Evolutionary conservation across 2,888 invertebrate genomes (phyloP).

Genomic region (Drosophila falleni): DNA sequence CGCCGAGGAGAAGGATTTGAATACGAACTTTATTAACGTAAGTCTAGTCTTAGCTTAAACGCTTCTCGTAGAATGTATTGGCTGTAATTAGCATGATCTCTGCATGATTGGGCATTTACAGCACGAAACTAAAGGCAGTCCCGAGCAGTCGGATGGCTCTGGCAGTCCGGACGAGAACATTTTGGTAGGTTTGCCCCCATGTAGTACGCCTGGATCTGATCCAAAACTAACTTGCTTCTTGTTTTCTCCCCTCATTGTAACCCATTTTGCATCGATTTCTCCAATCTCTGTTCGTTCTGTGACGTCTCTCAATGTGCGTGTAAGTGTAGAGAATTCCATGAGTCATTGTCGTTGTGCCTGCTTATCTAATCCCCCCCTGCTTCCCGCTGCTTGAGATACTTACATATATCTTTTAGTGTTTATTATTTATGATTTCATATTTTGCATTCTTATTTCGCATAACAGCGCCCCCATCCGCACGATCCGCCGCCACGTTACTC

Average conservation of each 20-base stretch:
- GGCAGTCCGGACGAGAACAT: slow-evolving; percentile 90
- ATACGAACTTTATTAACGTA: slow-evolving; percentile 86
- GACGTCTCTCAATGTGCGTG: slow-evolving; percentile 60
- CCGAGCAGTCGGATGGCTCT: slow-evolving; percentile 87
- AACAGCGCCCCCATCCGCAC: slow-evolving; percentile 76
- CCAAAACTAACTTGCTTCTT: slow-evolving; percentile 65
- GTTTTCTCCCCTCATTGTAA: slow-evolving; percentile 44
- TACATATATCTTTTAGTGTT: slow-evolving; percentile 21
- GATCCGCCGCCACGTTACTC: slow-evolving; percentile 85
- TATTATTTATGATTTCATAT: slow-evolving; percentile 38
- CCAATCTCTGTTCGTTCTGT: slow-evolving; percentile 33
- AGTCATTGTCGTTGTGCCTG: slow-evolving; percentile 51
- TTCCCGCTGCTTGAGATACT: slow-evolving; percentile 10
- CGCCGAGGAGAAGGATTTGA: slow-evolving; percentile 87
- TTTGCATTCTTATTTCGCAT: slow-evolving; percentile 47
- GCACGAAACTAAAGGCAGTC: slow-evolving; percentile 88
- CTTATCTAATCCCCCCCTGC: slow-evolving; percentile 23
- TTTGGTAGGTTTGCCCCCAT: slow-evolving; percentile 87
- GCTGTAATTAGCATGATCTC: slow-evolving; percentile 58
- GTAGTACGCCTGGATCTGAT: slow-evolving; percentile 28
- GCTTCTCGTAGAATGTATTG: slow-evolving; percentile 13
- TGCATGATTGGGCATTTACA: slow-evolving; percentile 80
- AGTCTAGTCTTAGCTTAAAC: slow-evolving; percentile 78
- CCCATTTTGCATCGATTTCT: slow-evolving; percentile 18
- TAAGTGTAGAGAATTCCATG: slow-evolving; percentile 64